Evolutionary conservation across 2,113 vertebrate genomes (phyloP).

Genomic region (Callospermophilus lateralis): DNA sequence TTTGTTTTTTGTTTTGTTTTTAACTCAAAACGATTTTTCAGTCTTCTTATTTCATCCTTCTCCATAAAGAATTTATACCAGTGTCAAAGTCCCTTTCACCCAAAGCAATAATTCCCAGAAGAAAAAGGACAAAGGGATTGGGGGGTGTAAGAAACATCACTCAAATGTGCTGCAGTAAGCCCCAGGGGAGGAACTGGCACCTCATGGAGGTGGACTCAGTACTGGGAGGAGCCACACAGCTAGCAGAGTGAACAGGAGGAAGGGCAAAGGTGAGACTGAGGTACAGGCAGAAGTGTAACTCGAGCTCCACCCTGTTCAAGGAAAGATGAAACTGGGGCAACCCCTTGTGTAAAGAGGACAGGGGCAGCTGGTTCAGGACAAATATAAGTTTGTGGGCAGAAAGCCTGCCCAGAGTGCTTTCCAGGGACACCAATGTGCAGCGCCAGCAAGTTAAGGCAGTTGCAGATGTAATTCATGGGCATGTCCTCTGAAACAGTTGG

Average conservation of each 20-base stretch:
- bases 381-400: neutral
- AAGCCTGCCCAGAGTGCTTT: neutral
- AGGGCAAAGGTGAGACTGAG: neutral
- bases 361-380: conserved; percentile 24
- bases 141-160: neutral
- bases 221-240: neutral
- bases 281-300: conserved; percentile 33
- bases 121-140: neutral
- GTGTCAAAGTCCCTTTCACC: neutral
- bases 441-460: neutral
- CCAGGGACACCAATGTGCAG: neutral
- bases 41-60: neutral
- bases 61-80: neutral
- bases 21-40: neutral
- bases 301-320: neutral
- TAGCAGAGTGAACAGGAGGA: neutral
- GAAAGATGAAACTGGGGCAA: conserved; percentile 68
- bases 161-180: too few species aligned
- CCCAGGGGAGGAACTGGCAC: neutral
- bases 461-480: neutral
- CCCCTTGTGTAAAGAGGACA: conserved; percentile 35
- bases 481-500: neutral
- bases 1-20: conserved; percentile 20
- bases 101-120: neutral
- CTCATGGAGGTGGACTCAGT: neutral